phyloP scores from a whole-genome alignment of 2,888 invertebrate species.

The Pyrocoelia pectoralis region DNA sequence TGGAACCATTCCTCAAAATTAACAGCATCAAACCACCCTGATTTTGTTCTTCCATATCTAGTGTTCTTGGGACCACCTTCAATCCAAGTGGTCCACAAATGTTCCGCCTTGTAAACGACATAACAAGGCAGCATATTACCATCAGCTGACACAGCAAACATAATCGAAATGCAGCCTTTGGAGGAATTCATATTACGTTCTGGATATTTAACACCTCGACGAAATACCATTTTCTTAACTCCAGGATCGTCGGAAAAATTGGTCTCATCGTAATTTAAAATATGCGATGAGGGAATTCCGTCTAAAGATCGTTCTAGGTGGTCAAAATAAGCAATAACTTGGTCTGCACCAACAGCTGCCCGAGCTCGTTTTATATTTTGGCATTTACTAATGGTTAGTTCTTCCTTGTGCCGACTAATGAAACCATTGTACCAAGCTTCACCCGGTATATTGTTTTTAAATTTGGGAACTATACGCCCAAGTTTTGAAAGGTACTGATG shows the following conservation, averaged over 20 bases:
- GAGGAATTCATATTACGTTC: background rate
- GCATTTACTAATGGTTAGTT: constrained; percentile 8
- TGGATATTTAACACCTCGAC: constrained; percentile 5
- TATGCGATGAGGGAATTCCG: background rate
- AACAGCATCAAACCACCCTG: constrained; percentile 15
- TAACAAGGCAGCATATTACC: constrained; percentile 43
- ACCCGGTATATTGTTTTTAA: constrained; percentile 8
- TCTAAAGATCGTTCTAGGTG: background rate
- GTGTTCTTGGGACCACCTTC: constrained; percentile 12
- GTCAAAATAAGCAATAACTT: constrained; percentile 10
- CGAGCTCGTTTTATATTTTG: constrained; percentile 3
- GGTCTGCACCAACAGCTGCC: background rate
- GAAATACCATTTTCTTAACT: background rate
- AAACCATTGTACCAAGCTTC: constrained; percentile 8
- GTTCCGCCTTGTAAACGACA: constrained; percentile 20
- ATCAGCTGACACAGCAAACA: constrained; percentile 9
- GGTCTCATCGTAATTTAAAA: constrained; percentile 6
- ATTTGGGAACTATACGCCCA: too few species aligned
- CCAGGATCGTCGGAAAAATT: constrained; percentile 10
- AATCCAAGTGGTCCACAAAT: constrained; percentile 9
- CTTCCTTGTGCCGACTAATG: constrained; percentile 6
- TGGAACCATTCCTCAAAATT: constrained; percentile 17
- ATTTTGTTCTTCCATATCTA: constrained; percentile 10
- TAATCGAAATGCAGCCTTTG: constrained; percentile 7
- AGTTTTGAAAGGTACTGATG: too few species aligned